Conservation (phyloP, 2,888 invertebrate species). For the Ptilodon capucinus region DNA sequence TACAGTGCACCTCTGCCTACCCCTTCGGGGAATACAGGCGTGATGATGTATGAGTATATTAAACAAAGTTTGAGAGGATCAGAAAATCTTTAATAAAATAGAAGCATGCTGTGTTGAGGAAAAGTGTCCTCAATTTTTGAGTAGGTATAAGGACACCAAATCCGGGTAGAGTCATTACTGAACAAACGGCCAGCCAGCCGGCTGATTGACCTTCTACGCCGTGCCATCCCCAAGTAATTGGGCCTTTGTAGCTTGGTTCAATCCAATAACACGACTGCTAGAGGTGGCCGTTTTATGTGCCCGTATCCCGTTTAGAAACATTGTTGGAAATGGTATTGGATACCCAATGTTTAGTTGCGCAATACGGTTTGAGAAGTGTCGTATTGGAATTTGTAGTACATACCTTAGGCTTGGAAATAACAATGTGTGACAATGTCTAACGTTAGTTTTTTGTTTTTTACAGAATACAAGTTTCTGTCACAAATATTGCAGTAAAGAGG, state of each 20-base stretch:
- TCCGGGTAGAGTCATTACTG: constrained; percentile 38
- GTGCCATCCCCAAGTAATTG: constrained; percentile 66
- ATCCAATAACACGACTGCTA: constrained; percentile 59
- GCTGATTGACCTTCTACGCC: constrained; percentile 64
- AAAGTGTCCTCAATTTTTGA: constrained; percentile 19
- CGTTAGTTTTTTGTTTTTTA: too few species aligned
- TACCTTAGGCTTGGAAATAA: too few species aligned
- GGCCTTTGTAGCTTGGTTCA: constrained; percentile 68
- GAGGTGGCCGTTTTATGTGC: constrained; percentile 49
- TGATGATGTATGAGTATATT: too few species aligned
- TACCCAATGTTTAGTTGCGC: background rate
- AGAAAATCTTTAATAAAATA: too few species aligned
- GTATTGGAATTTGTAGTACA: too few species aligned
- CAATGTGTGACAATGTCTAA: too few species aligned
- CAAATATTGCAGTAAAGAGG: too few species aligned
- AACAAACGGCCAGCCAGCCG: constrained; percentile 25
- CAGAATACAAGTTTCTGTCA: too few species aligned
- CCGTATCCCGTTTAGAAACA: constrained; percentile 35
- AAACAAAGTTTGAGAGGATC: too few species aligned
- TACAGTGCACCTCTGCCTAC: too few species aligned
- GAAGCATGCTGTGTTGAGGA: constrained; percentile 12
- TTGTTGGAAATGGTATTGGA: constrained; percentile 9
- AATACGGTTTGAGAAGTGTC: background rate
- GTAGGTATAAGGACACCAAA: constrained; percentile 18
- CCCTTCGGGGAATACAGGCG: too few species aligned